Conservation (phyloP, 1,140 invertebrate genomes). For the Neodiprion lecontei region DNA sequence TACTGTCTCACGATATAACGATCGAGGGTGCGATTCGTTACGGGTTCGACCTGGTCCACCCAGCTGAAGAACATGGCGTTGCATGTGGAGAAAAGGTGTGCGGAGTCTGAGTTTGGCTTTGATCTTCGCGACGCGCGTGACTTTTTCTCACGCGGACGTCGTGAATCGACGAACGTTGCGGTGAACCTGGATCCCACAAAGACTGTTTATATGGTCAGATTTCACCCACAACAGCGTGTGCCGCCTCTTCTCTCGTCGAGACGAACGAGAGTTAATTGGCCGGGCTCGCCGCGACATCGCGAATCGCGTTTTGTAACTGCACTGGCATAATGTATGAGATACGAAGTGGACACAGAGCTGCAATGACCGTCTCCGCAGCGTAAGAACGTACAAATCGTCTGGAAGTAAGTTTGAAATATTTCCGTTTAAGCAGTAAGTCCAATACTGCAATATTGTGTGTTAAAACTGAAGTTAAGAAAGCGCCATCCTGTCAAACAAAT, state of each 20-base stretch:
- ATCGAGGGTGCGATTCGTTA: background rate
- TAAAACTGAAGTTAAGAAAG: too few relatives aligned
- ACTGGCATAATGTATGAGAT: too few relatives aligned
- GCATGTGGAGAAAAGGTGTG: background rate
- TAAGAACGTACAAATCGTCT: too few relatives aligned
- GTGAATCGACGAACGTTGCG: background rate
- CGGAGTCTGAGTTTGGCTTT: background rate
- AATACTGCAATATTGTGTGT: too few relatives aligned
- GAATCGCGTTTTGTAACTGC: background rate
- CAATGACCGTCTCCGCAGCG: too few relatives aligned
- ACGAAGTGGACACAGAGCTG: too few relatives aligned
- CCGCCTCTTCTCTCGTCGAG: background rate
- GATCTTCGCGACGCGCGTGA: background rate
- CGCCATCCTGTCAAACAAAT: too few relatives aligned
- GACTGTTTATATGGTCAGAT: slow-evolving; percentile 4
- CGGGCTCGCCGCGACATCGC: background rate
- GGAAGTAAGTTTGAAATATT: too few relatives aligned
- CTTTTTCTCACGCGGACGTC: background rate
- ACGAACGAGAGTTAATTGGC: background rate
- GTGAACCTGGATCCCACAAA: background rate
- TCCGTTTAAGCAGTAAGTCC: too few relatives aligned
- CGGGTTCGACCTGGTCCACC: background rate
- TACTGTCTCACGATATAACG: too few relatives aligned
- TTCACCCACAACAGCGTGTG: background rate
- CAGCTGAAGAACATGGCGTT: background rate